Evolutionary conservation across 1,140 invertebrate species (phyloP), one percentile per base, ranked within the genome.

Genomic region (Oscheius sp.): DNA sequence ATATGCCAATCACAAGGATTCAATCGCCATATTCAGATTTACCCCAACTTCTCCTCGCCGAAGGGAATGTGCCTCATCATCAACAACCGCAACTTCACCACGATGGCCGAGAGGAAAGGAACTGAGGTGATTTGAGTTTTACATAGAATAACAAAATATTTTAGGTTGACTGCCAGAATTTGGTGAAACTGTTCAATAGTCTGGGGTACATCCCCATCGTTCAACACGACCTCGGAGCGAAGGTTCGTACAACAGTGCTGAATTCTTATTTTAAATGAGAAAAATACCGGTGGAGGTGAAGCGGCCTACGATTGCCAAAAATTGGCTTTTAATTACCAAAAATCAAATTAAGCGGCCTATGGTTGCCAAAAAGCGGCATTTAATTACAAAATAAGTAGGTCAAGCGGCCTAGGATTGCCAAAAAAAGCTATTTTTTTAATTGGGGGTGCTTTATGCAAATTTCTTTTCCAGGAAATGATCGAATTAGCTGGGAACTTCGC

Each of bases 1-100:
- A n/a, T n/a, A n/a, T n/a, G n/a, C n/a, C n/a, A n/a, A n/a, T n/a
- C n/a, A n/a, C n/a, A n/a, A n/a, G n/a, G n/a, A n/a, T n/a, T n/a
- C n/a, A n/a, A n/a, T 13, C 52, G 35, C 58, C 35, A 58, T 26
- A 59, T 68, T 42, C 45, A 58, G 20, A 68, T 68, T 32, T 68
- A 68, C 31, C 32, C 49, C 2, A 68, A 68, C 28, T 68, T 68
- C n/a, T 59, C 67, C 23, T 58, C 18, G 10, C 68, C 74, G n/a
- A 74, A 71, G 28, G 73, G 73, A 7, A n/a, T 64, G n/a, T 66
- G 61, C 26, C 52, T 75, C 15, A 72, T 75, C 10, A 75, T 75
- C 2, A 75, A 75, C 23, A 75, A 75, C 36, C 36, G 59, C 31
- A 45, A 64, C 7, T 75, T 75, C 34, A 36, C 72, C n/a, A 45